Base-by-base conservation (phyloP, 2,797 vertebrate genomes). In the Rallus crepitans region DNA sequence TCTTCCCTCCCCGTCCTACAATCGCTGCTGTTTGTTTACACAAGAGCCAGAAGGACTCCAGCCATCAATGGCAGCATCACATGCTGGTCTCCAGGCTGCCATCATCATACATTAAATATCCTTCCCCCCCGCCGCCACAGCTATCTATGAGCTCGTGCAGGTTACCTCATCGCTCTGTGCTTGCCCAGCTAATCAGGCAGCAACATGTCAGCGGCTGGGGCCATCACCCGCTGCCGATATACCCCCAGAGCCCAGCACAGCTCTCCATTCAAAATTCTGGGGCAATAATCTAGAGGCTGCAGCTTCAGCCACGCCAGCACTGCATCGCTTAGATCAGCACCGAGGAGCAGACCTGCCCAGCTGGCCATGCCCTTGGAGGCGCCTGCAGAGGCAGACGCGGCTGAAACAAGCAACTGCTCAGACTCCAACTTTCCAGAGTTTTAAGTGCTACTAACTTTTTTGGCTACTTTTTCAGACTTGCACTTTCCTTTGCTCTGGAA, bases 41-140 rank as follows among this genome's bases (percentile, higher is more conserved):
- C 0, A 0, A 88, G 64, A 82, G 52, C 77, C 77, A 30, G 4
- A 81, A 56, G 23, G 57, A 63, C 50, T 84, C 50, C 33, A 65
- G 6, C 8, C 55, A 31, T 57, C 1, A 0, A 35, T 0, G 9
- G 63, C 71, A 56, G 48, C 0, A 0, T 28, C 61, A 15, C 1
- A 0, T 45, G 18, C n/a, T 50, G 25, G 1, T 79, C 59, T 90
- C 73, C 15, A 30, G 57, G 56, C 45, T 86, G 56, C 6, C 48
- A 35, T 40, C 76, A 45, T 83, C 25, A n/a, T 7, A 17, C 6
- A 11, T 3, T 25, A 37, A 31, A n/a, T n/a, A 56, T 4, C 60
- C 8, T 2, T 35, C 15, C 27, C 5, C 14, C 27, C 6, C 2
- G 3, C 1, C 24, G 8, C 15, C 7, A 7, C 10, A 48, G 48